A percentile compares a stretch with the other conserved stretches of the same genome.
Evolutionary conservation across 2,113 vertebrate genomes (phyloP).

Genomic region (Aspiorhynchus laticeps): DNA sequence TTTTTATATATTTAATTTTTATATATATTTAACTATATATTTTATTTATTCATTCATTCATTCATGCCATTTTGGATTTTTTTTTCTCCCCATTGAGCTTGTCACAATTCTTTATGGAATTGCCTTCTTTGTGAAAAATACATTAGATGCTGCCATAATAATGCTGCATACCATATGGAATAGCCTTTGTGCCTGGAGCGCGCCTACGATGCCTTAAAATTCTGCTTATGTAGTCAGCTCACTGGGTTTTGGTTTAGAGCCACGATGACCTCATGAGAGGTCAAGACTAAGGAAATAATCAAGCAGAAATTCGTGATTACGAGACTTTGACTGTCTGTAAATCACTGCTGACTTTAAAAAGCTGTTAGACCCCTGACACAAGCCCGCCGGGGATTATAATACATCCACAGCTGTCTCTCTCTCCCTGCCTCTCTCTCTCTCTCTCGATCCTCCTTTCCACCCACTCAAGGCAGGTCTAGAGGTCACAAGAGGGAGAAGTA

Average conservation of each 20-base stretch:
- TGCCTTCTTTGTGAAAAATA: neutral
- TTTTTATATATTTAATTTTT: neutral
- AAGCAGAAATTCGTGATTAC: slow-evolving; percentile 44
- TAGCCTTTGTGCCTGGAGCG: neutral
- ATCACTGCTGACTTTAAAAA: slow-evolving; percentile 52
- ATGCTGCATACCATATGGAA: neutral
- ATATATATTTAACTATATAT: neutral
- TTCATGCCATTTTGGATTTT: neutral
- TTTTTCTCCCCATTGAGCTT: neutral
- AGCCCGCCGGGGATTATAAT: slow-evolving; percentile 41
- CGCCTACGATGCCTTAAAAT: neutral
- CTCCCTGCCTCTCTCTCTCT: slow-evolving; percentile 19
- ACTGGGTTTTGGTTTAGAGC: neutral
- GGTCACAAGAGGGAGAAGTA: slow-evolving; percentile 42
- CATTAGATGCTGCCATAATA: neutral
- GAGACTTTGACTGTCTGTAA: slow-evolving; percentile 54
- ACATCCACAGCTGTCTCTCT: slow-evolving; percentile 40
- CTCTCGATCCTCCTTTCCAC: slow-evolving; percentile 24
- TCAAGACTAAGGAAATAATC: slow-evolving; percentile 35
- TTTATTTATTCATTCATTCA: neutral
- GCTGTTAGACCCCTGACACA: slow-evolving; percentile 45
- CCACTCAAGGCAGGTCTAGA: slow-evolving; percentile 49
- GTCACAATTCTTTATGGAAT: neutral
- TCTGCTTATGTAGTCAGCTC: neutral
- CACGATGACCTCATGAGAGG: neutral